Conservation (phyloP, 1,140 invertebrate genomes). For the Diorhabda sublineata region DNA sequence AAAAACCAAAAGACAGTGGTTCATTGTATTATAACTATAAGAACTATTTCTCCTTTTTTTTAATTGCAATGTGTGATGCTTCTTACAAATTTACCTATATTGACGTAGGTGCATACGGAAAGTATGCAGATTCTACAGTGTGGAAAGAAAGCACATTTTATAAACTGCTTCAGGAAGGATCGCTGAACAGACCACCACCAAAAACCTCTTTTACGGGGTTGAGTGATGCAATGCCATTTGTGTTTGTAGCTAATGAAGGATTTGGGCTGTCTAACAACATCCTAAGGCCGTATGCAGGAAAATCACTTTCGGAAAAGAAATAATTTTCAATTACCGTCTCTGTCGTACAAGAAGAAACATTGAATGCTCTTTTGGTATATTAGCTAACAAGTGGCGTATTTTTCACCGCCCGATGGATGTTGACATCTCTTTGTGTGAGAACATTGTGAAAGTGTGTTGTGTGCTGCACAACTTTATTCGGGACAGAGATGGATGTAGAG, state of each 20-base stretch:
- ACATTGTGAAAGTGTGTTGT: neutral
- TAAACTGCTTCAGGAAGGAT: neutral
- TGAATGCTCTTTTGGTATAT: slow-evolving; percentile 11
- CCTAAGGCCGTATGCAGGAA: slow-evolving; percentile 10
- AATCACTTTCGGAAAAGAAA: slow-evolving; percentile 4
- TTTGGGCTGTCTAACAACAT: slow-evolving; percentile 11
- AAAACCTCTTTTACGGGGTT: neutral
- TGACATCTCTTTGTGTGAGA: neutral
- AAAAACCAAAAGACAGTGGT: slow-evolving; percentile 38
- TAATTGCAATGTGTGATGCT: slow-evolving; percentile 45
- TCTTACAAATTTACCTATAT: slow-evolving; percentile 44
- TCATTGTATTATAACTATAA: slow-evolving; percentile 49
- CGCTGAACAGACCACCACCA: neutral
- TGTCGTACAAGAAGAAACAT: neutral
- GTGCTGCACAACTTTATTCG: neutral
- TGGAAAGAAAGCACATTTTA: slow-evolving; percentile 11
- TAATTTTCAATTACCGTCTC: slow-evolving; percentile 6
- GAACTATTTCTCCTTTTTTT: slow-evolving; percentile 44
- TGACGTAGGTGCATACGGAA: slow-evolving; percentile 45
- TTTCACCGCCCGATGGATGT: slow-evolving; percentile 13
- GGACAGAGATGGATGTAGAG: neutral
- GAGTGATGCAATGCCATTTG: slow-evolving; percentile 5
- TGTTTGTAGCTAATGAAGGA: slow-evolving; percentile 10
- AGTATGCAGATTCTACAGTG: slow-evolving; percentile 30
- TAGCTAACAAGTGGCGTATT: slow-evolving; percentile 11